phyloP scores from a whole-genome alignment of 2,113 vertebrate genomes.

The Calidris pugnax region DNA sequence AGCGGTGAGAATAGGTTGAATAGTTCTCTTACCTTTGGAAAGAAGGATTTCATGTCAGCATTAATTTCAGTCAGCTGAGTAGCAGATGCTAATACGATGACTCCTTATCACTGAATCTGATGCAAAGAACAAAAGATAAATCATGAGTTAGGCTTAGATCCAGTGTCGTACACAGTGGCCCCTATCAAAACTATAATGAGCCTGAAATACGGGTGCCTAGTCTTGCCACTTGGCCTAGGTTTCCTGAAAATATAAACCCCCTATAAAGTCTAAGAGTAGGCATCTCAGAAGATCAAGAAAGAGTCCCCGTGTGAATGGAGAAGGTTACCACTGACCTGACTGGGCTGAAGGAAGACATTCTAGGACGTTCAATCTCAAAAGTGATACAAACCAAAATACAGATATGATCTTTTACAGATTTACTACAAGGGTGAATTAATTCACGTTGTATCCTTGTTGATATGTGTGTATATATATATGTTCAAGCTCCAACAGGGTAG shows the following conservation, averaged over 20 bases:
- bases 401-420: neutral
- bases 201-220: neutral
- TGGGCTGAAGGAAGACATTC: neutral
- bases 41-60: neutral
- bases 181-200: neutral
- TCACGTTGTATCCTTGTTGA: neutral
- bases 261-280: neutral
- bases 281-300: neutral
- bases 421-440: neutral
- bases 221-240: neutral
- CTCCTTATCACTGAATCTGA: neutral
- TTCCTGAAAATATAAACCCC: neutral
- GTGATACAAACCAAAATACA: neutral
- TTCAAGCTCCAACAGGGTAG: too few relatives aligned
- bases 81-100: neutral
- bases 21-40: neutral
- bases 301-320: neutral
- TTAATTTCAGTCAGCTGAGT: constrained; percentile 26
- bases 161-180: neutral
- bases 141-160: neutral
- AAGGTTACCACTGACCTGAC: neutral
- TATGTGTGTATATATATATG: neutral
- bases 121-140: neutral
- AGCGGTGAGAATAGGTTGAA: neutral
- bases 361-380: neutral